These are phyloP conservation scores for Datnioides undecimradiatus DNA, from an alignment of 2,113 vertebrate species.

Conservation along the genomic window DNA sequence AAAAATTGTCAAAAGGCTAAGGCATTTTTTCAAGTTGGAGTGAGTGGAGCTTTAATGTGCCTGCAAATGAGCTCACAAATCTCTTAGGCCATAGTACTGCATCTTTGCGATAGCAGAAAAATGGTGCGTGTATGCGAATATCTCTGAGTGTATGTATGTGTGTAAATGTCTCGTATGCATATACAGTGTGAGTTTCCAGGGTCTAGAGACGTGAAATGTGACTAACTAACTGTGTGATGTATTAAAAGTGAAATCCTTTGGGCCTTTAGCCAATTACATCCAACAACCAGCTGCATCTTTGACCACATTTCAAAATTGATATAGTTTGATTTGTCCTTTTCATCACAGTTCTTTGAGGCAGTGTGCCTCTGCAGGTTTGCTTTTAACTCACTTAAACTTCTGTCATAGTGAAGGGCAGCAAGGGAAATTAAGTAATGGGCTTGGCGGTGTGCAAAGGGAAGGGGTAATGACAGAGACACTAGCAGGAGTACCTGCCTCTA, in stretches of 20 bases:
- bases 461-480: slow-evolving; percentile 59
- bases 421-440: slow-evolving; percentile 71
- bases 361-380: slow-evolving; percentile 52
- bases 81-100: slow-evolving; percentile 64
- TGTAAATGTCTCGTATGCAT: background rate
- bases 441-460: slow-evolving; percentile 61
- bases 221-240: slow-evolving; percentile 53
- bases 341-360: slow-evolving; percentile 40
- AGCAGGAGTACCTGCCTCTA: slow-evolving; percentile 45
- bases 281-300: slow-evolving; percentile 53
- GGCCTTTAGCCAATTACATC: slow-evolving; percentile 44
- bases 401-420: slow-evolving; percentile 51
- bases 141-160: slow-evolving; percentile 30
- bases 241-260: slow-evolving; percentile 47
- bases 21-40: slow-evolving; percentile 64
- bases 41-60: slow-evolving; percentile 76
- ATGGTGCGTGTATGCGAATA: slow-evolving; percentile 31
- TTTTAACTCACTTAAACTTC: slow-evolving; percentile 70
- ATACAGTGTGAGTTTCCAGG: background rate
- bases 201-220: slow-evolving; percentile 25
- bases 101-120: slow-evolving; percentile 63
- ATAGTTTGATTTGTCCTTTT: slow-evolving; percentile 62
- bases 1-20: slow-evolving; percentile 74
- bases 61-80: slow-evolving; percentile 83
- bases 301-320: slow-evolving; percentile 55